Evolutionary conservation across 2,888 invertebrate species (phyloP).

Genomic region (Cephus spinipes): DNA sequence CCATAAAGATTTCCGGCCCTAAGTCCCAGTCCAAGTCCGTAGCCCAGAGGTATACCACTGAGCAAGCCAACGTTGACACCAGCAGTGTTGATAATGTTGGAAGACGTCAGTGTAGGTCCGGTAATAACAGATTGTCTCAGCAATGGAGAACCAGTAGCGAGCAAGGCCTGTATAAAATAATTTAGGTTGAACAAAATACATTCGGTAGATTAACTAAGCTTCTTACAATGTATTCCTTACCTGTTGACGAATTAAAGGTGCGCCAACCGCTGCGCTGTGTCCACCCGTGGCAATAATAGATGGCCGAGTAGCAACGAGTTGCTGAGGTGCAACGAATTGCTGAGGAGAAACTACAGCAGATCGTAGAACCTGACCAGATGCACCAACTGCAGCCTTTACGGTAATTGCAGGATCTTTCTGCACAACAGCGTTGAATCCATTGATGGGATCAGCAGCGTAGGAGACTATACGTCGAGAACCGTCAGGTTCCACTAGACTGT

Average conservation of each 20-base stretch:
- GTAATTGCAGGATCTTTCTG: constrained; percentile 52
- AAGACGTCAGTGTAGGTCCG: constrained; percentile 28
- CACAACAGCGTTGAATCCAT: constrained; percentile 60
- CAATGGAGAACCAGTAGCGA: constrained; percentile 25
- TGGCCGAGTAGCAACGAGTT: constrained; percentile 33
- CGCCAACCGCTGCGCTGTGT: constrained; percentile 24
- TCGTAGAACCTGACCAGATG: constrained; percentile 27
- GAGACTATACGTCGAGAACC: constrained; percentile 57
- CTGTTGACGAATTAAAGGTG: constrained; percentile 34
- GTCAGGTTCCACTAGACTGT: constrained; percentile 59
- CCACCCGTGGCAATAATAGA: constrained; percentile 32
- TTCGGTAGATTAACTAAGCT: neutral
- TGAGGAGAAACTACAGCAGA: constrained; percentile 24
- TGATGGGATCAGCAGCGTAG: constrained; percentile 58
- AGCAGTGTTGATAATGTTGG: constrained; percentile 27
- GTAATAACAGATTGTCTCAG: constrained; percentile 37
- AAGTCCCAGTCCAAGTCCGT: constrained; percentile 39
- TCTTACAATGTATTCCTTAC: constrained; percentile 17
- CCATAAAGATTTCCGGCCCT: constrained; percentile 41
- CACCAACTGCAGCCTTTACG: constrained; percentile 33
- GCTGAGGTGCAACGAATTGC: constrained; percentile 25
- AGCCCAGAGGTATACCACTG: constrained; percentile 31
- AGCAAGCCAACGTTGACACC: constrained; percentile 28
- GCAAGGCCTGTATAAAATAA: constrained; percentile 28
- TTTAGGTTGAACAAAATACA: neutral